phyloP scores from a whole-genome alignment of 2,888 invertebrate genomes.

The Caenorhabditis japonica region DNA sequence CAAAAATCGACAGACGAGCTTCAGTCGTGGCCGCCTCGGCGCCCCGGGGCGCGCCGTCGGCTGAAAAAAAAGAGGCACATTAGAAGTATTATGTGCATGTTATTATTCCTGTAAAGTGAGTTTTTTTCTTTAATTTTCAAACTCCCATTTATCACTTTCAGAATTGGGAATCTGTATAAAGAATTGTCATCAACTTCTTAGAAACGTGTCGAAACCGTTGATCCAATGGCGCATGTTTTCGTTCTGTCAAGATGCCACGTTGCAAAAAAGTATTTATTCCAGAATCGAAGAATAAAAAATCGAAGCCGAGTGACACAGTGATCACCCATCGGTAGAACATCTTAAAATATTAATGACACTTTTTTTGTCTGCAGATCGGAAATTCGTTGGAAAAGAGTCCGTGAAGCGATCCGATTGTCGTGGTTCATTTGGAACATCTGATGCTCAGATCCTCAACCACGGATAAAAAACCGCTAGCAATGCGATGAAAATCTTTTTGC shows the following conservation, averaged over 20 bases:
- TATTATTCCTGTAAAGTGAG: too few relatives aligned
- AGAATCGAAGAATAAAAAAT: constrained; percentile 1
- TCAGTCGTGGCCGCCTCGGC: constrained; percentile 35
- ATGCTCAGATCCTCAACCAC: constrained; percentile 35
- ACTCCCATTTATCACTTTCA: too few relatives aligned
- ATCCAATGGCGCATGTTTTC: constrained; percentile 22
- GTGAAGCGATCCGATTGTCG: constrained; percentile 8
- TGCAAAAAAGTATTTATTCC: constrained; percentile 1
- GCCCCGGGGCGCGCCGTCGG: constrained; percentile 17
- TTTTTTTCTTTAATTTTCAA: too few relatives aligned
- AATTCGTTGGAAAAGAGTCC: constrained; percentile 2
- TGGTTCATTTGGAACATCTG: constrained; percentile 40
- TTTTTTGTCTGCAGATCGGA: constrained; percentile 11
- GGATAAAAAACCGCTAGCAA: neutral
- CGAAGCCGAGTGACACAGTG: constrained; percentile 42
- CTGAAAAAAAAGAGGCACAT: neutral
- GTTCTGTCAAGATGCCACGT: too few relatives aligned
- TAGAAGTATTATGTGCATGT: too few relatives aligned
- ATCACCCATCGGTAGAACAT: constrained; percentile 10
- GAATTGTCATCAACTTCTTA: neutral
- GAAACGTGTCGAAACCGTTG: constrained; percentile 28
- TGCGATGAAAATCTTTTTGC: constrained; percentile 3
- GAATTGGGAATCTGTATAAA: constrained; percentile 5
- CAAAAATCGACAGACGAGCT: constrained; percentile 31
- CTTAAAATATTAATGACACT: neutral